phyloP scores from a whole-genome alignment of 2,888 invertebrate species.

The Romanomermis culicivorax region DNA sequence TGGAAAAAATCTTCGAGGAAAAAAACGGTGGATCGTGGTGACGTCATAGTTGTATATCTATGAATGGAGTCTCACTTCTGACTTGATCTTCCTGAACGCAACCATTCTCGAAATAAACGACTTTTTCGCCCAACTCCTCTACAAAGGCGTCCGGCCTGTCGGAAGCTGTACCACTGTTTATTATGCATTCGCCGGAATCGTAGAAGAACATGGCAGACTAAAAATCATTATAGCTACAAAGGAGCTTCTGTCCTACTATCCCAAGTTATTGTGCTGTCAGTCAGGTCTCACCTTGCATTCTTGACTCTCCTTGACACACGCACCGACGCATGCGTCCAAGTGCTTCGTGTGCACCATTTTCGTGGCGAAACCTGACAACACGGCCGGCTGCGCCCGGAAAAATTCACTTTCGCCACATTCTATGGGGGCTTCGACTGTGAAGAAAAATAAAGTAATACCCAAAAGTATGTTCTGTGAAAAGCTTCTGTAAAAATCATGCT shows the following conservation, averaged over 20 bases:
- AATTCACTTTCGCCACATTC: background rate
- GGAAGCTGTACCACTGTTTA: conserved; percentile 22
- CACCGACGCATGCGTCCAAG: background rate
- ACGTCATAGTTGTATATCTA: background rate
- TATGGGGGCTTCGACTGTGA: background rate
- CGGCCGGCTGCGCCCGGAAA: background rate
- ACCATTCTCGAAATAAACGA: conserved; percentile 26
- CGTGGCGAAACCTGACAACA: background rate
- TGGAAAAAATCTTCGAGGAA: too few relatives aligned
- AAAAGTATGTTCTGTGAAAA: too few relatives aligned
- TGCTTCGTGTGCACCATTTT: background rate
- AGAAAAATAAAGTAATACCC: too few relatives aligned
- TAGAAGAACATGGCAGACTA: conserved; percentile 27
- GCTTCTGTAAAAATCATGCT: too few relatives aligned
- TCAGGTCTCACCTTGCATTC: background rate
- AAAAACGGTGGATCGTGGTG: too few relatives aligned
- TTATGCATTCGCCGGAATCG: conserved; percentile 27
- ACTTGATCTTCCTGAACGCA: conserved; percentile 13
- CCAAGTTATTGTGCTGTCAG: background rate
- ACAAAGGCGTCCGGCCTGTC: conserved; percentile 14
- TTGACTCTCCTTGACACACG: background rate
- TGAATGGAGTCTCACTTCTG: background rate
- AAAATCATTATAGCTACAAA: too few relatives aligned
- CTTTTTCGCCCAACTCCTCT: conserved; percentile 17
- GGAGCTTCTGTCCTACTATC: background rate